A percentile compares a stretch with the other conserved stretches of the same genome.
phyloP scores from a whole-genome alignment of 2,797 vertebrate genomes.

The Phrynocephalus forsythii region DNA sequence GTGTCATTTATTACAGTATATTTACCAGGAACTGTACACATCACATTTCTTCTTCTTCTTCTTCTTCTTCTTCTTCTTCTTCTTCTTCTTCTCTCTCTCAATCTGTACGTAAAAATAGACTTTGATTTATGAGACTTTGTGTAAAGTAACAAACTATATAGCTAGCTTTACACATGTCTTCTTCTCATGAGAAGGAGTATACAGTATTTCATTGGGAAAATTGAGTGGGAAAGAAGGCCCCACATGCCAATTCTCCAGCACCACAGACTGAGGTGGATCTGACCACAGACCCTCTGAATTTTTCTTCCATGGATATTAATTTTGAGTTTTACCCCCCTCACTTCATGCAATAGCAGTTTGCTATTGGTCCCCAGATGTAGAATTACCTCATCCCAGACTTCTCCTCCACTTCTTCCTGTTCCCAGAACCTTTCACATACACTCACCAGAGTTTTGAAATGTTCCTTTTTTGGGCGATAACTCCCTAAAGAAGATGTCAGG shows the following conservation, averaged over 20 bases:
- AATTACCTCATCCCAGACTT: background rate
- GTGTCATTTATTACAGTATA: background rate
- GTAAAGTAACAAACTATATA: background rate
- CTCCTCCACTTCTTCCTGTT: background rate
- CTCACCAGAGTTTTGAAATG: no score
- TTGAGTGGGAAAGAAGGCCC: background rate
- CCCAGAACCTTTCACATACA: background rate
- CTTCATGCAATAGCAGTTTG: background rate
- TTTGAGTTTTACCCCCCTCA: background rate
- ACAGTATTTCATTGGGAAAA: background rate
- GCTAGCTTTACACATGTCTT: background rate
- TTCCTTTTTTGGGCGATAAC: no score
- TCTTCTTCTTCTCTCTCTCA: no score
- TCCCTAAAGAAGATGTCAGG: no score
- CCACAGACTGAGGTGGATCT: background rate
- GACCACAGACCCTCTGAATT: background rate
- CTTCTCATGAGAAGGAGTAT: background rate
- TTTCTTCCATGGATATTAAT: background rate
- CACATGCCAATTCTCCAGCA: background rate
- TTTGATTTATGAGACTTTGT: background rate
- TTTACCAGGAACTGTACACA: background rate
- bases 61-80: no score
- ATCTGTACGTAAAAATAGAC: background rate
- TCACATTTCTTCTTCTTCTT: no score
- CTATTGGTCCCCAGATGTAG: background rate